Percentiles rank a stretch among this genome's conserved stretches.
phyloP scores from a whole-genome alignment of 2,888 invertebrate species.

The Ophraella communa region DNA sequence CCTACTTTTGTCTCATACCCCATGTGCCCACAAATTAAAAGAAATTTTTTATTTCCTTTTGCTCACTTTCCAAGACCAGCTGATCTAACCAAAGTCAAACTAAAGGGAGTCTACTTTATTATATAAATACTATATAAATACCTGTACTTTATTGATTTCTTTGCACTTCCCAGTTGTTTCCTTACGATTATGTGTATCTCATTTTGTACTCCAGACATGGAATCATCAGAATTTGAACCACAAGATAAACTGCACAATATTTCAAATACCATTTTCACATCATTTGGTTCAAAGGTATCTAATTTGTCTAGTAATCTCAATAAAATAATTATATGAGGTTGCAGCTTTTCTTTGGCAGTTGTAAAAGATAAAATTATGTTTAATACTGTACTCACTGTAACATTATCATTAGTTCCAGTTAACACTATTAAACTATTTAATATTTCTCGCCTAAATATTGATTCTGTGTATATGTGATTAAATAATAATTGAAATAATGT shows the following conservation, averaged over 20 bases:
- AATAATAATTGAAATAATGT: constrained; percentile 66
- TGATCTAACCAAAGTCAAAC: too few species aligned
- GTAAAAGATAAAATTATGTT: constrained; percentile 48
- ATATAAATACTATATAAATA: constrained; percentile 5
- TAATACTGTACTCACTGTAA: constrained; percentile 44
- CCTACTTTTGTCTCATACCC: too few species aligned
- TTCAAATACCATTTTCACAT: constrained; percentile 80
- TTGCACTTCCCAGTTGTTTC: constrained; percentile 78
- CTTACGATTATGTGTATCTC: constrained; percentile 85
- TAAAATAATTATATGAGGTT: constrained; percentile 67
- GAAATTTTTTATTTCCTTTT: too few species aligned
- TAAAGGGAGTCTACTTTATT: too few species aligned
- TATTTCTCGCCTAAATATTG: constrained; percentile 50
- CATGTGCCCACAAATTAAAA: too few species aligned
- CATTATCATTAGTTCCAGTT: constrained; percentile 48
- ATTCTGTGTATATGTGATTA: constrained; percentile 46
- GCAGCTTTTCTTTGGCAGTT: constrained; percentile 60
- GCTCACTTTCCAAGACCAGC: too few species aligned
- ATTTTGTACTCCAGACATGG: constrained; percentile 69
- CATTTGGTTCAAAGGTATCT: constrained; percentile 73
- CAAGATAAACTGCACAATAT: constrained; percentile 78
- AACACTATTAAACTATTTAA: constrained; percentile 50
- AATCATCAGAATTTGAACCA: constrained; percentile 59
- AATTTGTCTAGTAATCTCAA: constrained; percentile 77
- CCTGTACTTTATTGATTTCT: constrained; percentile 67